phyloP scores from a whole-genome alignment of 2,888 invertebrate species.

The Lasioglossum figueresi region DNA sequence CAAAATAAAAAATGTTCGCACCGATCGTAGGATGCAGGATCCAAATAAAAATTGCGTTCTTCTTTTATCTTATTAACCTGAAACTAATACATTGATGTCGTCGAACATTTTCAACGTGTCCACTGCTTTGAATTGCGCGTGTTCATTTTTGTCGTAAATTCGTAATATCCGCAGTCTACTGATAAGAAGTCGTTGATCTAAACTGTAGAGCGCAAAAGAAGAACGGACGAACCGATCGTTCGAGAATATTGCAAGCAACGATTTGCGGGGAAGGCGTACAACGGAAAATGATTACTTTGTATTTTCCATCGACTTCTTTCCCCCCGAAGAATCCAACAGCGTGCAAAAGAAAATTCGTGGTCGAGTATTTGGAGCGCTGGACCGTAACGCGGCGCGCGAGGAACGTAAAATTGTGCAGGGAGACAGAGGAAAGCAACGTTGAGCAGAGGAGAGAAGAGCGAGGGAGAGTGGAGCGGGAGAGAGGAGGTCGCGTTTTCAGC shows the following conservation, averaged over 20 bases:
- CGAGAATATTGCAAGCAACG: background rate
- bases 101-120: no score
- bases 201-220: background rate
- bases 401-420: background rate
- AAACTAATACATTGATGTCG: no score
- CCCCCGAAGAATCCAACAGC: background rate
- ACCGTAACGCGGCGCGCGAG: background rate
- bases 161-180: no score
- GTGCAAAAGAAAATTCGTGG: background rate
- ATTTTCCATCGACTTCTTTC: background rate
- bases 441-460: background rate
- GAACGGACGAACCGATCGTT: background rate
- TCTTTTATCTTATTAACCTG: no score
- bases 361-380: background rate
- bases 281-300: background rate
- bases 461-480: background rate
- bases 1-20: no score
- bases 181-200: background rate
- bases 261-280: background rate
- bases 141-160: no score
- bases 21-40: no score
- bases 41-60: no score
- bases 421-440: background rate
- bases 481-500: slow-evolving; percentile 14
- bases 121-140: no score